Conservation (phyloP, 37 sponge, comb jelly and placozoan species). For the Tethya wilhelma region DNA sequence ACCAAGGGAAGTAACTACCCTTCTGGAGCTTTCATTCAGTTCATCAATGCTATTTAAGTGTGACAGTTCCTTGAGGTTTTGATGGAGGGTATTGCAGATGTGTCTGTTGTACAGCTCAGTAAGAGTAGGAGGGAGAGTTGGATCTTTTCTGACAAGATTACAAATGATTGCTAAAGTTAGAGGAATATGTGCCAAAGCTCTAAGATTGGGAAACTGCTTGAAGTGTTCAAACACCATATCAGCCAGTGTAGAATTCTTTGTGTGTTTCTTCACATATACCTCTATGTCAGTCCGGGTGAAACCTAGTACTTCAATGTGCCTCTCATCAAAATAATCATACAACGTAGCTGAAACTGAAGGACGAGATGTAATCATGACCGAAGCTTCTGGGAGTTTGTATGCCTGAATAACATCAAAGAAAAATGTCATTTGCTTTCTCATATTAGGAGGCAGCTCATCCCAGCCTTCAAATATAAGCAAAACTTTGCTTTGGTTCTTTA, state of each 20-base stretch:
- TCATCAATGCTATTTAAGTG: background rate
- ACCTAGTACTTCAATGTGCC: slow-evolving; percentile 37
- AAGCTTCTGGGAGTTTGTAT: slow-evolving; percentile 22
- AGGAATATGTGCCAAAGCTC: slow-evolving; percentile 44
- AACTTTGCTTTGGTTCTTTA: background rate
- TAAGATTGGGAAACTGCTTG: slow-evolving; percentile 31
- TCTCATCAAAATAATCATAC: slow-evolving; percentile 31
- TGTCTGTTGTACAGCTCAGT: slow-evolving; percentile 28
- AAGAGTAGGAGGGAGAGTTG: slow-evolving; percentile 17
- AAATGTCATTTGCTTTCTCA: slow-evolving; percentile 1
- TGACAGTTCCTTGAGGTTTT: slow-evolving; percentile 2
- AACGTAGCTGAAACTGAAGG: slow-evolving; percentile 24
- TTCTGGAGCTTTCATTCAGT: background rate
- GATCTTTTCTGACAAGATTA: background rate
- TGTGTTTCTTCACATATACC: slow-evolving; percentile 5
- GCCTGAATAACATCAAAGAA: slow-evolving; percentile 27
- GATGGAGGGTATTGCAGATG: slow-evolving; percentile 19
- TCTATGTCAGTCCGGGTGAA: background rate
- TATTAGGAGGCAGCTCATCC: slow-evolving; percentile 33
- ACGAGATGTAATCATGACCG: slow-evolving; percentile 42
- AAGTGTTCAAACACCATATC: slow-evolving; percentile 8
- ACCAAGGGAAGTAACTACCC: slow-evolving; percentile 6
- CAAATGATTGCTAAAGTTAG: slow-evolving; percentile 44
- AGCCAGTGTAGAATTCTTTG: background rate
- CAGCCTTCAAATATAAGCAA: slow-evolving; percentile 43